Evolutionary conservation across 53 echinoderm and acorn worm species (phyloP).

Genomic region (Paelopatides confundens): DNA sequence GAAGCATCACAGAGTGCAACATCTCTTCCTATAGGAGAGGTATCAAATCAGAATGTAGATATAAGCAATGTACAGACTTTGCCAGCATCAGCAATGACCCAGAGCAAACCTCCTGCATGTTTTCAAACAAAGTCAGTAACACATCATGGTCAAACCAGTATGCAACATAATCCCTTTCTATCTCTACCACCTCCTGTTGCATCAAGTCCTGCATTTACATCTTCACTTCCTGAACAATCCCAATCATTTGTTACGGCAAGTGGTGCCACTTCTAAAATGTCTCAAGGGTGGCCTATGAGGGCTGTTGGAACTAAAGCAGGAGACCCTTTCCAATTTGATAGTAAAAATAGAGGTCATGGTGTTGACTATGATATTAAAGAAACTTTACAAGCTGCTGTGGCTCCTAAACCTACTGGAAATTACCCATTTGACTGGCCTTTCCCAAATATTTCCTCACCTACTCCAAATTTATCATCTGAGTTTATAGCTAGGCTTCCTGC

Average conservation of each 20-base stretch:
- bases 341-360: not conserved
- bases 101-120: not conserved
- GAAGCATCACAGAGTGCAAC: not conserved
- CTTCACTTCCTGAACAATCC: not conserved
- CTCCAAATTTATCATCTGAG: slow-evolving; percentile 70
- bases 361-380: slow-evolving; percentile 13
- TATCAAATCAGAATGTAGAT: slow-evolving; percentile 4
- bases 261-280: not conserved
- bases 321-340: not conserved
- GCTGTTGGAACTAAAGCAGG: not conserved
- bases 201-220: not conserved
- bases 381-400: not conserved
- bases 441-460: slow-evolving; percentile 42
- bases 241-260: not conserved
- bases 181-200: not conserved
- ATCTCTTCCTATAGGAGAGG: not conserved
- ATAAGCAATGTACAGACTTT: not conserved
- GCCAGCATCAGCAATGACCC: not conserved
- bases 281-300: not conserved
- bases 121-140: not conserved
- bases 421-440: slow-evolving; percentile 62
- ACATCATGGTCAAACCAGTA: not conserved
- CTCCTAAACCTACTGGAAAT: not conserved
- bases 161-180: not conserved
- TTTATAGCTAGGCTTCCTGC: slow-evolving; percentile 83